phyloP scores from a whole-genome alignment of 2,888 invertebrate species.

The Limnephilus rhombicus region DNA sequence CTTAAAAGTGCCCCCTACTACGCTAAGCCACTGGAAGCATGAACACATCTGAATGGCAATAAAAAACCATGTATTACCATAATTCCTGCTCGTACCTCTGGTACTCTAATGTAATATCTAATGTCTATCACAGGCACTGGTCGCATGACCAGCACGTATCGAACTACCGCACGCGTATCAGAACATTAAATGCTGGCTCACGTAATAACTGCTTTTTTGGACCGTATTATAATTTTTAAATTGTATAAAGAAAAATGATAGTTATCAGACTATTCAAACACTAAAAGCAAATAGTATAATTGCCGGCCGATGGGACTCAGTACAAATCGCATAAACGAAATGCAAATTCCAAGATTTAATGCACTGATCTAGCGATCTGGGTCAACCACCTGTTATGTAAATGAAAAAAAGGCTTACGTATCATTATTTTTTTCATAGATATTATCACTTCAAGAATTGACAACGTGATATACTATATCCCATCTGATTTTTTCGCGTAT shows the following conservation, averaged over 20 bases:
- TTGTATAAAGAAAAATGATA: background rate
- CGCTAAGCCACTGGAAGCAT: background rate
- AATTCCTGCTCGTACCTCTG: background rate
- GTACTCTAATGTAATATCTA: background rate
- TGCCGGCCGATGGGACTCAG: conserved; percentile 3
- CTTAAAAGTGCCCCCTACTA: no score
- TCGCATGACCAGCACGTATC: background rate
- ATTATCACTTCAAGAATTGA: background rate
- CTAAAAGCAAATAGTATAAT: conserved; percentile 14
- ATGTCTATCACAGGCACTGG: background rate
- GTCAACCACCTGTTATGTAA: conserved; percentile 30
- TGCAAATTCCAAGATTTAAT: conserved; percentile 2
- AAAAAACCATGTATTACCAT: background rate
- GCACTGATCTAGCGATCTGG: conserved; percentile 12
- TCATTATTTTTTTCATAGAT: background rate
- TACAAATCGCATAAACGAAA: background rate
- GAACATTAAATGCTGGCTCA: background rate
- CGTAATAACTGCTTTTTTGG: background rate
- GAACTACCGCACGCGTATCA: background rate
- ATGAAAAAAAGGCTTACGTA: conserved; percentile 12
- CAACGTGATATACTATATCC: background rate
- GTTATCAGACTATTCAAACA: conserved; percentile 7
- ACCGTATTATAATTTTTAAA: background rate
- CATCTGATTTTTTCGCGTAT: background rate
- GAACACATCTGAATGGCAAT: background rate